Evolutionary conservation across 2,888 invertebrate species (phyloP).

Genomic region (Hirtodrosophila confusa): DNA sequence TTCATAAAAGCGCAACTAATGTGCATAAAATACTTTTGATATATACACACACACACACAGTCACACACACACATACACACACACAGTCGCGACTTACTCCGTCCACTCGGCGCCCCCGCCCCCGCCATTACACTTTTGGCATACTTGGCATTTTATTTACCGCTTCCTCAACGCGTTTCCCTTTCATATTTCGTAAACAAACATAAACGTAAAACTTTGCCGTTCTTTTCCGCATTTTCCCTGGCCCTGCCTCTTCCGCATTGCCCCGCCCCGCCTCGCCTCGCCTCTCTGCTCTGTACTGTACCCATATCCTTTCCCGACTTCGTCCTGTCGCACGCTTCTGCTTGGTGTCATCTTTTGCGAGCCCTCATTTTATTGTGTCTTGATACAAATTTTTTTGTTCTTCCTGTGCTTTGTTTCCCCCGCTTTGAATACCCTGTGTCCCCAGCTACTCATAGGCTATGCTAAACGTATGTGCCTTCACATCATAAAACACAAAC

Average conservation of each 20-base stretch:
- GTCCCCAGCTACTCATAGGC: background rate
- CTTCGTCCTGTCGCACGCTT: constrained; percentile 11
- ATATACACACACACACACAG: constrained; percentile 25
- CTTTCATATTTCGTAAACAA: constrained; percentile 75
- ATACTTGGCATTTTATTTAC: constrained; percentile 64
- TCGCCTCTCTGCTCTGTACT: background rate
- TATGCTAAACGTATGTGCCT: background rate
- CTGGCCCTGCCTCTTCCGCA: background rate
- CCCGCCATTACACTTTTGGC: constrained; percentile 4
- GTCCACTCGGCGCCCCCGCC: background rate
- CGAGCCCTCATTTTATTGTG: constrained; percentile 44
- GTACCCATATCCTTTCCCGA: constrained; percentile 1
- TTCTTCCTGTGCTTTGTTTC: constrained; percentile 18
- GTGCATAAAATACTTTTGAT: constrained; percentile 77
- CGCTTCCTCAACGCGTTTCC: constrained; percentile 54
- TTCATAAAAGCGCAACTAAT: constrained; percentile 80
- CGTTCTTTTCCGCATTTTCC: constrained; percentile 39
- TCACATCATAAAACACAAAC: no score
- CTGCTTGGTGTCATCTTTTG: constrained; percentile 52
- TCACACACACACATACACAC: constrained; percentile 21
- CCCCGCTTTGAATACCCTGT: constrained; percentile 27
- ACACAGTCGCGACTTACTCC: constrained; percentile 8
- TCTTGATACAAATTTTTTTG: constrained; percentile 24
- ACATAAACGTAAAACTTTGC: constrained; percentile 66
- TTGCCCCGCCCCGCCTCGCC: no score